Evolutionary conservation across 2,888 invertebrate species (phyloP), one percentile per base, ranked within the genome.

Genomic region (Nycteola revayana): DNA sequence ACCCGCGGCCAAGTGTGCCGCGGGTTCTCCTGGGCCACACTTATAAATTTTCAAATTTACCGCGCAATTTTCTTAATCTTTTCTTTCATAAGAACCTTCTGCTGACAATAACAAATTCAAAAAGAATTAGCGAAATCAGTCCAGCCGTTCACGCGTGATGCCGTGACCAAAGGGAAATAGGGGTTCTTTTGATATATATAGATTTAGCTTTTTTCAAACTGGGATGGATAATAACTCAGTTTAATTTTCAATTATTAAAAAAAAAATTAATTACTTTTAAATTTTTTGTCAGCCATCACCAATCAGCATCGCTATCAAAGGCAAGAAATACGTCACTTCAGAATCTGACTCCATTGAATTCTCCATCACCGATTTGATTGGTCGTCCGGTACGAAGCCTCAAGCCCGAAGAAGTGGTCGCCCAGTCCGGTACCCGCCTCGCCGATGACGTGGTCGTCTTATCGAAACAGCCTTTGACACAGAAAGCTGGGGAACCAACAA

Each of bases 281-380:
- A 5, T 20, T 22, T 32, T 4, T 35, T 23, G 4, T 10, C 81
- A 92, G 91, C 91, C 95, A 27, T 90, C 95, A n/a, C 98, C 98
- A 5, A 92, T 97, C 42, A 94, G 95, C 66, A 93, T 98, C 36
- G 91, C 94, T 1, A 89, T 97, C 45, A 92, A 94, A 49, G 95
- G 96, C 53, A 92, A 92, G 63, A 93, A 94, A 27, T 93, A 94
- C 68, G 91, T 98, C 23, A 93, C 95, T 1, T 80, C 92, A 0
- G 92, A 94, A 6, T 91, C 93, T 3, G 94, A 95, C n/a, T 86
- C 91, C 3, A 90, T 97, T 1, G 91, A 91, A 25, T 90, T 96
- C 24, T 91, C 92, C 37, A 91, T 96, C 31, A 93, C 93, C 1
- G 93, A 96, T 78, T 80, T 96, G 25, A 76, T 96, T 3, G 96